Conservation (phyloP, 2,113 vertebrate genomes). For the Oreochromis tanganicae region DNA sequence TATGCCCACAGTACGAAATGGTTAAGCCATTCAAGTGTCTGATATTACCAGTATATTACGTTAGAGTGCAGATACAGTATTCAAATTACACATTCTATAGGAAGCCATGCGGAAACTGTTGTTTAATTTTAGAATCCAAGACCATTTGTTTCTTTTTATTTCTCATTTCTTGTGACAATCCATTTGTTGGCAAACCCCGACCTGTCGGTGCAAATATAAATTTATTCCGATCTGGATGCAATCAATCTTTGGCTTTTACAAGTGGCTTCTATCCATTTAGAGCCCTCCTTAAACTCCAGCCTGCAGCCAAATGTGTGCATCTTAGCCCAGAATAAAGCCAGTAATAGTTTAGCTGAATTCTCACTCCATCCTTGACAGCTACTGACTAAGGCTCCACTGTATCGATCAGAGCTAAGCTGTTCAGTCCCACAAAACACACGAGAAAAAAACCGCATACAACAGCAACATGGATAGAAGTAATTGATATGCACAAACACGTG, state of each 20-base stretch:
- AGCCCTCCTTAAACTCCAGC: not conserved
- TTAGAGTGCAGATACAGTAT: not conserved
- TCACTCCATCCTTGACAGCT: conserved; percentile 27
- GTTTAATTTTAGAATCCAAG: not conserved
- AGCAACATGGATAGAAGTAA: not conserved
- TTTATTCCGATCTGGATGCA: not conserved
- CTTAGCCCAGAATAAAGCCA: not conserved
- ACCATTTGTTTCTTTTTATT: not conserved
- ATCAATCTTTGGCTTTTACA: not conserved
- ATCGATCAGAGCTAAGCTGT: conserved; percentile 40
- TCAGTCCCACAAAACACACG: conserved; percentile 1
- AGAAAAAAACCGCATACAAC: not conserved
- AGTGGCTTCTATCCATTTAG: not conserved
- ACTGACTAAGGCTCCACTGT: conserved; percentile 10
- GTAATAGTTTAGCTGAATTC: conserved; percentile 25
- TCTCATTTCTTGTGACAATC: not conserved
- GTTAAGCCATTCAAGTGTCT: not conserved
- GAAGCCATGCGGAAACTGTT: not conserved
- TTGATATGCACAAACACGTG: not conserved
- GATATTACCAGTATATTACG: not conserved
- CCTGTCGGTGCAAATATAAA: not conserved
- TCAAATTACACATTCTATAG: not conserved
- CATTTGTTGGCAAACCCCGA: not conserved
- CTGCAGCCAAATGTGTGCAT: conserved; percentile 2
- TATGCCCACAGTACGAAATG: not conserved